Base-by-base conservation (phyloP, 1,140 invertebrate genomes). In the Parapsyche elsis region DNA sequence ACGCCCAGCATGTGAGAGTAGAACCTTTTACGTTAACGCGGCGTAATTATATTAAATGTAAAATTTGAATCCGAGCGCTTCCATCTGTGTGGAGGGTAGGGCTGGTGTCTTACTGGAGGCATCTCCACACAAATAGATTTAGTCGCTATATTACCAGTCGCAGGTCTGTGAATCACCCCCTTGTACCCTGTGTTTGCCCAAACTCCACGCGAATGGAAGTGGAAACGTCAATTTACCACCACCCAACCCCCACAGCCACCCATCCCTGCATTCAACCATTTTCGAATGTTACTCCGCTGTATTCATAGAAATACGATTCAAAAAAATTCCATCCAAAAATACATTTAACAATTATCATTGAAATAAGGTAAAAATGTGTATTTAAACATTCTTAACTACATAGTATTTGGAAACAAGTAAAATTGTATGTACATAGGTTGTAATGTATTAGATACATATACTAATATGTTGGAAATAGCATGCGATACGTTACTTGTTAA, bases 191-290 rank as follows among this genome's bases (percentile, higher is more conserved):
- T 83, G 80, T 83, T 83, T 83, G 82, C 82, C 82, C 78, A 81
- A 78, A 81, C 82, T 78, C 82, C 75, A 76, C 74, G 77, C 76
- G 76, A 74, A 81, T 81, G 76, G 78, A 83, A 83, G 82, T 81
- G 80, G 82, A 83, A 81, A 83, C 82, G 82, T 83, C 82, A 83
- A 83, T 83, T 83, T 83, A 79, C 82, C 82, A 79, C 80, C 82
- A 64, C 26, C 70, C 73, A 9, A 30, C 64, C 64, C 24, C 64
- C 24, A 67, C 64, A 24, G 4, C 64, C 24, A 9, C 64, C 64
- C 24, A 9, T 23, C 64, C 64, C 23, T 67, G 14, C 64, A 67
- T 12, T 5, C 49, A 67, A 24, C 64, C 24, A 26, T 12, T 12
- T 9, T 1, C 7, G 19, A 61, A 61, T 61, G 57, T 5, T 19